Percentiles rank a stretch among this genome's conserved stretches.
phyloP scores from a whole-genome alignment of 2,888 invertebrate genomes.

The Acrobeloides nanus region DNA sequence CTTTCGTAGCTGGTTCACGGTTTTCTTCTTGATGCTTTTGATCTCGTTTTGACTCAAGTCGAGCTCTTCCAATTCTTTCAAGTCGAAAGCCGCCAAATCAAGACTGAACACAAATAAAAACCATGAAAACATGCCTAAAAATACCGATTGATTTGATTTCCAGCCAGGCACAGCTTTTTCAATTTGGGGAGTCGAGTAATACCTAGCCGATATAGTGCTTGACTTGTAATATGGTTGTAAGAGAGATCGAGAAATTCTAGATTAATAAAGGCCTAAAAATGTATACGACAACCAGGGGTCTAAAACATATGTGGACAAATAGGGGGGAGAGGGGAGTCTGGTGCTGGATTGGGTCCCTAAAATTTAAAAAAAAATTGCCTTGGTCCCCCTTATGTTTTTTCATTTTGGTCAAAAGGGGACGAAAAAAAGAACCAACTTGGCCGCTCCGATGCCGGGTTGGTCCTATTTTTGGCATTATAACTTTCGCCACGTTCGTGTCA shows the following conservation, averaged over 20 bases:
- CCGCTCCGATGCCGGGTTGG: too few species aligned
- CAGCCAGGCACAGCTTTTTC: conserved; percentile 13
- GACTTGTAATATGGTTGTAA: conserved; percentile 18
- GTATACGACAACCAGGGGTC: too few species aligned
- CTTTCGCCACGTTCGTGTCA: too few species aligned
- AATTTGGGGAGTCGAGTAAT: conserved; percentile 14
- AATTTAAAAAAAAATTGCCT: too few species aligned
- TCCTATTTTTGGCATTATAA: too few species aligned
- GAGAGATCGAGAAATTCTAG: conserved; percentile 16
- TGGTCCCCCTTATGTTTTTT: too few species aligned
- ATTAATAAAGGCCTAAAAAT: conserved; percentile 14
- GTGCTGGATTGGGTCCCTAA: too few species aligned
- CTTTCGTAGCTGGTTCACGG: conserved; percentile 13
- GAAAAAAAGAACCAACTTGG: too few species aligned
- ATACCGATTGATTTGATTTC: conserved; percentile 18
- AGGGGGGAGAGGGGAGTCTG: too few species aligned
- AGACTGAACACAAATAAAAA: conserved; percentile 18
- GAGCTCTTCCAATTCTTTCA: conserved; percentile 23
- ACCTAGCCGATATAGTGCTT: conserved; percentile 18
- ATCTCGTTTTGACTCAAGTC: conserved; percentile 34
- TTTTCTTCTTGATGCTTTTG: conserved; percentile 23
- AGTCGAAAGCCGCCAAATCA: conserved; percentile 29
- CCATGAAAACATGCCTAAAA: background rate
- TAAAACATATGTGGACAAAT: too few species aligned
- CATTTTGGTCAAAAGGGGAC: too few species aligned